phyloP scores from a whole-genome alignment of 2,888 invertebrate genomes.

The Luperina testacea region DNA sequence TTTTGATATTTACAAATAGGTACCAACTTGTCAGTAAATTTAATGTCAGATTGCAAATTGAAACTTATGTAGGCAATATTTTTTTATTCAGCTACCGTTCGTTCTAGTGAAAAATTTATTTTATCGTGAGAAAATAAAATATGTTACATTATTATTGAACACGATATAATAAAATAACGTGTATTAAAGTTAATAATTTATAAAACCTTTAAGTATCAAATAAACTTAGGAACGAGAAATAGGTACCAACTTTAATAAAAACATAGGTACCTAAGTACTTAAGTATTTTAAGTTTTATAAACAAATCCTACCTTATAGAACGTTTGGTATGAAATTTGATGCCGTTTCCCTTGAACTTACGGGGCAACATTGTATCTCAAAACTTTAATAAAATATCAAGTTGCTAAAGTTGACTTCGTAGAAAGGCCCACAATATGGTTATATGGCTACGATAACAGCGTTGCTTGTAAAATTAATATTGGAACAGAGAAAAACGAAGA shows the following conservation, averaged over 20 bases:
- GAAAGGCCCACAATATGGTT: conserved; percentile 76
- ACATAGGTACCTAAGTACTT: background rate
- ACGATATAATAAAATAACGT: conserved; percentile 29
- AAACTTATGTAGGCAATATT: conserved; percentile 8
- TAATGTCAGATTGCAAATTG: conserved; percentile 30
- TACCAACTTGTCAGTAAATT: conserved; percentile 30
- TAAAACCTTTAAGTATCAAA: conserved; percentile 15
- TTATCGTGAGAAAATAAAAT: conserved; percentile 58
- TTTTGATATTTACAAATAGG: conserved; percentile 24
- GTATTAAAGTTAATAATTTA: conserved; percentile 31
- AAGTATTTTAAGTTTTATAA: conserved; percentile 9
- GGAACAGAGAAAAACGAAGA: conserved; percentile 36
- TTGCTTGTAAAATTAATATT: conserved; percentile 72
- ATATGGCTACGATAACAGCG: conserved; percentile 67
- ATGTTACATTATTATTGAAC: conserved; percentile 40
- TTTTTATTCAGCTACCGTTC: conserved; percentile 25
- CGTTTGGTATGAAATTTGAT: conserved; percentile 68
- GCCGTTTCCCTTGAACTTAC: conserved; percentile 72
- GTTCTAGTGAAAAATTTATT: background rate
- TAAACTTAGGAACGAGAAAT: conserved; percentile 29
- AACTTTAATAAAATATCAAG: conserved; percentile 77
- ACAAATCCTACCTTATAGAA: conserved; percentile 54
- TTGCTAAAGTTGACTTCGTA: conserved; percentile 78
- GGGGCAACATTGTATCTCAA: conserved; percentile 78
- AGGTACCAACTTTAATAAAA: conserved; percentile 25